These are phyloP conservation scores for Rhipidura dahli DNA, from an alignment of 2,113 vertebrate genomes.

Conservation along the genomic window DNA sequence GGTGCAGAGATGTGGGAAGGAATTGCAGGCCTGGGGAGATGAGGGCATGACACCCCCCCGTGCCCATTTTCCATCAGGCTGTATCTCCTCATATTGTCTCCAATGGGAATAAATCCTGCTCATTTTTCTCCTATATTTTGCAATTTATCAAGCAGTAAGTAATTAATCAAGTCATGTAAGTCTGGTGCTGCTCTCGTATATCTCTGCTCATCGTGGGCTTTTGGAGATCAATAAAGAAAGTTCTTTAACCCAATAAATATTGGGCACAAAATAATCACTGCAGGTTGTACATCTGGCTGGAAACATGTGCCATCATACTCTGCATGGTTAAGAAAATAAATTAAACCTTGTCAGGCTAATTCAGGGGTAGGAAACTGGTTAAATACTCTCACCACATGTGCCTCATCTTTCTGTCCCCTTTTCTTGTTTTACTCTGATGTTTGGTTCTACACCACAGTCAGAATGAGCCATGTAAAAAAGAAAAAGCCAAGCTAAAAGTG, in stretches of 20 bases:
- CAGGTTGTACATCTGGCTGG: neutral
- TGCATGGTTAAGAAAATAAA: neutral
- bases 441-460: neutral
- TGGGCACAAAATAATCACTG: neutral
- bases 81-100: accelerated
- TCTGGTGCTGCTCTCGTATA: neutral
- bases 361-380: neutral
- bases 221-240: neutral
- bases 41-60: neutral
- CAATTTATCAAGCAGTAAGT: neutral
- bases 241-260: neutral
- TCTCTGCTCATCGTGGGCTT: accelerated
- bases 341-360: neutral
- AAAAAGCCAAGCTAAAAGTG: neutral
- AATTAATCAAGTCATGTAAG: neutral
- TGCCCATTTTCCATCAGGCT: neutral
- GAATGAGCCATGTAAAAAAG: neutral
- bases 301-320: neutral
- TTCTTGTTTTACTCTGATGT: neutral
- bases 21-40: neutral
- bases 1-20: neutral
- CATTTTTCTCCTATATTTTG: neutral
- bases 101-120: neutral
- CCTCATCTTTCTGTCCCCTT: neutral
- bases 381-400: neutral